A percentile compares a stretch with the other conserved stretches of the same genome.
Conservation (phyloP, 2,113 vertebrate species). For the Chinchilla lanigera region DNA sequence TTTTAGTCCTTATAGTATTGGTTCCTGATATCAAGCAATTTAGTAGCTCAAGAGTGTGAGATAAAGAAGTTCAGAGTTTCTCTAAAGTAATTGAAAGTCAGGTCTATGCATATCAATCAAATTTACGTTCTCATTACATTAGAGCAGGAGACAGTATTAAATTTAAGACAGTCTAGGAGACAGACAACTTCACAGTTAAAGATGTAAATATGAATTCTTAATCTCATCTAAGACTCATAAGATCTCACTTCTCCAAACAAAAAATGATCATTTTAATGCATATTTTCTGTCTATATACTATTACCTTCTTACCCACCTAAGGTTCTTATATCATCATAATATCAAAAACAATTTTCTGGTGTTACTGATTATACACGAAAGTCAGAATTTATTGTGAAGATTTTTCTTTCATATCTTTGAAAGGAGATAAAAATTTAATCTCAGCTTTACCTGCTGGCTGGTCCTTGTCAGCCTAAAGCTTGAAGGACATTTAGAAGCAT, state of each 20-base stretch:
- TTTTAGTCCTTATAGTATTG: background rate
- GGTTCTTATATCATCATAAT: background rate
- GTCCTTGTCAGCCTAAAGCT: background rate
- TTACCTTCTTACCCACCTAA: background rate
- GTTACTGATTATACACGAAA: background rate
- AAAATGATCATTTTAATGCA: background rate
- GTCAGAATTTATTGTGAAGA: background rate
- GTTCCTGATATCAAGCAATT: background rate
- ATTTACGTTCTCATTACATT: background rate
- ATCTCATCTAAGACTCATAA: background rate
- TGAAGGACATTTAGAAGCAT: background rate
- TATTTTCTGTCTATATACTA: background rate
- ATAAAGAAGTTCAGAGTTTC: background rate
- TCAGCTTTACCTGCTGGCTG: background rate
- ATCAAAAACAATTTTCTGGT: background rate
- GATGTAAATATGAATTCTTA: background rate
- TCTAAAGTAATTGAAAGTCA: background rate
- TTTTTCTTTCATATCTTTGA: slow-evolving; percentile 14
- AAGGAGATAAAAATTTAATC: background rate
- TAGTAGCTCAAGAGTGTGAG: background rate
- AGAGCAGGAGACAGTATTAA: background rate
- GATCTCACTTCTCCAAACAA: background rate
- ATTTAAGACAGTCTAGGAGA: background rate
- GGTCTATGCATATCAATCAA: background rate
- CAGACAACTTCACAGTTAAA: background rate